phyloP scores from a whole-genome alignment of 2,113 vertebrate genomes.

The Caranx ignobilis region DNA sequence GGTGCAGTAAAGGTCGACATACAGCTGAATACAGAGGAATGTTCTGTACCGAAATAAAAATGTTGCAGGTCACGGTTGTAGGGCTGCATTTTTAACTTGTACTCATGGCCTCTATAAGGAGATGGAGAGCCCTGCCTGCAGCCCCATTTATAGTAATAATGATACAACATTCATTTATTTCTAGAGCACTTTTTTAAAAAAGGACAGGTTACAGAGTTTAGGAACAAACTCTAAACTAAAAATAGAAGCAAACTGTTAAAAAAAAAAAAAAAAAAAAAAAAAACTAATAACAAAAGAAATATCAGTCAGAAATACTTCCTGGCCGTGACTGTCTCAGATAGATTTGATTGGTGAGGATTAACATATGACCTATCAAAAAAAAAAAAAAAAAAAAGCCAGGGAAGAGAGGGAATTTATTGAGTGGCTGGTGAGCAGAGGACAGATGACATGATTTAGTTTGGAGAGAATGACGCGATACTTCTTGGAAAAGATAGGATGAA shows the following conservation, averaged over 20 bases:
- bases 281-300: background rate
- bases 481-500: conserved; percentile 34
- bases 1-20: background rate
- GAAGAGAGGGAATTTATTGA: background rate
- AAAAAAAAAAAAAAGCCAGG: background rate
- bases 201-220: too few species aligned
- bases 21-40: too few species aligned
- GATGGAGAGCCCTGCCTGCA: background rate
- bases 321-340: background rate
- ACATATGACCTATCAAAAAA: background rate
- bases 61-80: too few species aligned
- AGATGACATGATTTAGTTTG: conserved; percentile 44
- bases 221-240: too few species aligned
- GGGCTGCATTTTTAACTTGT: background rate
- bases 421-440: background rate
- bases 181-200: too few species aligned
- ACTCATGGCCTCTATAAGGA: background rate
- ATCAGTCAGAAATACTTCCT: background rate
- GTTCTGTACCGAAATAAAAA: too few species aligned
- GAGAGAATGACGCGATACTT: conserved; percentile 47
- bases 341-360: background rate
- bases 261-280: background rate
- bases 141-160: background rate
- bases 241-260: background rate
- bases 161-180: too few species aligned